phyloP scores from a whole-genome alignment of 2,888 invertebrate species.

The Caradrina clavipalpis region DNA sequence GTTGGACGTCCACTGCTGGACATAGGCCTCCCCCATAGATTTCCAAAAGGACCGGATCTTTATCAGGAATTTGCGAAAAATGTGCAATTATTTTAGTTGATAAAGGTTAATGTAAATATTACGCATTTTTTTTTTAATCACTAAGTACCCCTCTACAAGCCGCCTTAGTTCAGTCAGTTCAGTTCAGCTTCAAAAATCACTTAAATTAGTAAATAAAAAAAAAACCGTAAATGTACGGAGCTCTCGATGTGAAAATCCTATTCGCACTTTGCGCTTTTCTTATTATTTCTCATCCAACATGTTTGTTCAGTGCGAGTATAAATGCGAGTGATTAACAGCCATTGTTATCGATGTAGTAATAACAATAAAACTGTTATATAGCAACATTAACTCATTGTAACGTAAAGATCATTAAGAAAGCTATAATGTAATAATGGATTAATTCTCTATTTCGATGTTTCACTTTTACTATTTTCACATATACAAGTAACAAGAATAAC shows the following conservation, averaged over 20 bases:
- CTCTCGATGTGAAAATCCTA: background rate
- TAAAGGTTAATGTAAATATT: too few relatives aligned
- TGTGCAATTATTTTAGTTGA: too few relatives aligned
- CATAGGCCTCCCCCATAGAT: too few relatives aligned
- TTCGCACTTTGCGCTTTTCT: background rate
- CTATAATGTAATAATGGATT: constrained; percentile 9
- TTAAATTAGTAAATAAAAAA: background rate
- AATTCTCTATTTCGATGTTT: constrained; percentile 21
- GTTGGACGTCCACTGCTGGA: too few relatives aligned
- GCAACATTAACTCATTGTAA: constrained; percentile 34
- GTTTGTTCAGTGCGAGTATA: constrained; percentile 28
- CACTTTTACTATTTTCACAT: too few relatives aligned
- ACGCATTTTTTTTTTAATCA: too few relatives aligned
- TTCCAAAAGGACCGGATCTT: too few relatives aligned
- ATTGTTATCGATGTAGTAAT: constrained; percentile 20
- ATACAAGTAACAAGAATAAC: too few relatives aligned
- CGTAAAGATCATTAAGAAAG: constrained; percentile 28
- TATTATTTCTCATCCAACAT: constrained; percentile 18
- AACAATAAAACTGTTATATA: constrained; percentile 41
- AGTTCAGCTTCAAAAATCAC: too few relatives aligned
- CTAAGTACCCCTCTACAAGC: too few relatives aligned
- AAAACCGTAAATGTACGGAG: background rate
- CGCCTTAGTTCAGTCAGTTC: too few relatives aligned
- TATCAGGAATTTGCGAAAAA: too few relatives aligned
- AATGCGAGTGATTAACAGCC: constrained; percentile 24